Base-by-base conservation (phyloP, 2,797 vertebrate species). In the Hemitrygon akajei region DNA sequence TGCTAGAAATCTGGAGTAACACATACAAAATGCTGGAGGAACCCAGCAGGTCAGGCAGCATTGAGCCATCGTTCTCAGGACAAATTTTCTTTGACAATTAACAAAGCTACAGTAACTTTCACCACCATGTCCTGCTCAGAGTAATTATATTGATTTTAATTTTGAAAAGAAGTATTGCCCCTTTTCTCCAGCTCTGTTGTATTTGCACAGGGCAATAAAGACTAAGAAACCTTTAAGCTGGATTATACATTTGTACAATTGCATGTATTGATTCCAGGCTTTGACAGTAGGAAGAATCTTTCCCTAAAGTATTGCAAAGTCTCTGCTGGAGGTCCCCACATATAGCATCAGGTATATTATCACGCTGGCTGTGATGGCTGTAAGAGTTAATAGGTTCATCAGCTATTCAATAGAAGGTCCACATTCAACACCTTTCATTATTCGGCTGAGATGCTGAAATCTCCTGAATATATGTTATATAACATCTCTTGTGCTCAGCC, bases 401-500 rank as follows among this genome's bases (percentile, higher is more conserved):
- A 92, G 73, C 63, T 58, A 73, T 76, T 93, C 40, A 30, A 92
- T 27, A 56, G 69, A 76, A 93, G 40, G 12, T 5, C 37, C 37
- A 93, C 40, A 47, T 56, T 93, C 47, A 93, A 93, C 76, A 40
- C 40, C 22, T 93, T 75, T 76, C 91, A 76, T 56, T 76, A 75
- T 93, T 47, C 25, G 71, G 14, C 27, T 76, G 40, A 93, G 76
- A 75, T 93, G 91, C 56, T 93, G 69, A 76, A 76, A 71, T 73
- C 69, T 93, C 71, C 71, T 18, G 40, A 76, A 66, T 73, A 10
- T 22, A 92, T 73, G 89, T 30, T 93, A 30, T 18, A 76, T 93
- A 76, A 93, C 14, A 18, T 25, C 37, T 30, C 27, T 22, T 75
- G 37, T 76, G 69, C 37, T 93, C 91, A 93, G 91, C 71, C 71